These are phyloP conservation scores for Stenichneumon culpator DNA, from an alignment of 2,888 invertebrate species.

Conservation along the genomic window DNA sequence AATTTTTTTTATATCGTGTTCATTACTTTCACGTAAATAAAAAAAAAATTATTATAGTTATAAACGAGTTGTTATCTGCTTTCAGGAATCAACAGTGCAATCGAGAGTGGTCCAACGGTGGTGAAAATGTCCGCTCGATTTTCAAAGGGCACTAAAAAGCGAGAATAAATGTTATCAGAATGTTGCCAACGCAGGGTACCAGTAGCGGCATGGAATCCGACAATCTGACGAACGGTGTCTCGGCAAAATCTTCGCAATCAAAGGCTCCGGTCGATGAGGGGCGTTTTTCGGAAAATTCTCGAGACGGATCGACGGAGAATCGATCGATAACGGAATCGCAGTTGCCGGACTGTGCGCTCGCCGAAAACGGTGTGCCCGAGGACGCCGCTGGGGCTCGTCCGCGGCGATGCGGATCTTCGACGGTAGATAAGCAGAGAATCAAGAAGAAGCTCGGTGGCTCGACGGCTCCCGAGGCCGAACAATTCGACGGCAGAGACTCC, in stretches of 20 bases:
- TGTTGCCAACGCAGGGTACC: constrained; percentile 61
- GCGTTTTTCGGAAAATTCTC: not conserved
- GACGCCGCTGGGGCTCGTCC: not conserved
- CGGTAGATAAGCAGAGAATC: not conserved
- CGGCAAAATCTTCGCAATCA: constrained; percentile 18
- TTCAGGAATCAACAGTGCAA: not conserved
- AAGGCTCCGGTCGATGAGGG: not conserved
- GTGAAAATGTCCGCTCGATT: not conserved
- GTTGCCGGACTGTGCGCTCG: not conserved
- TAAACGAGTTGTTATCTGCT: not conserved
- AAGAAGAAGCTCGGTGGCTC: constrained; percentile 16
- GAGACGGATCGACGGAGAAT: constrained; percentile 35
- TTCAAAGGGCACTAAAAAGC: not conserved
- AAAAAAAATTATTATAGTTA: not conserved
- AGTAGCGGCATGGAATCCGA: constrained; percentile 47
- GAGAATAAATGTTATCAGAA: constrained; percentile 55
- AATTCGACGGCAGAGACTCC: constrained; percentile 35
- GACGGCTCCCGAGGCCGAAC: constrained; percentile 22
- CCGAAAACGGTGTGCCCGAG: constrained; percentile 38
- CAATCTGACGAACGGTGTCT: constrained; percentile 42
- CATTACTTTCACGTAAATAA: not conserved
- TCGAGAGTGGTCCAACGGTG: not conserved
- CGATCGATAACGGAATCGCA: not conserved
- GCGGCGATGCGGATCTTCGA: not conserved
- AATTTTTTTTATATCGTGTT: not conserved